Base-by-base conservation (phyloP, 2,888 invertebrate genomes). In the Antheraea assamensis region DNA sequence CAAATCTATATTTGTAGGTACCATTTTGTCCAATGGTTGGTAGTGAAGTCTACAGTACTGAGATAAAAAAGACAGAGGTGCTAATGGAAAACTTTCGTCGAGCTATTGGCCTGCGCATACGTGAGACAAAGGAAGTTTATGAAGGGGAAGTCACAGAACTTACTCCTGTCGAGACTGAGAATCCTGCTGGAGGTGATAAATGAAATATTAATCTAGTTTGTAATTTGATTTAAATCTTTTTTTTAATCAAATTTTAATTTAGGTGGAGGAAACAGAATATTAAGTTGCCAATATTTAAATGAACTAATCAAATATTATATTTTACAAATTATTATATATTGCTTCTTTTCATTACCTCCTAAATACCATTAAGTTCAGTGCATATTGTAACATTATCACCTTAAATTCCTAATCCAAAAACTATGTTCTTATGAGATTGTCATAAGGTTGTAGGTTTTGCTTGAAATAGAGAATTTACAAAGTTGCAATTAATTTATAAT, bases 11-110 rank as follows among this genome's bases (percentile, higher is more conserved):
- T 74, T 71, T 42, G 35, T 77, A 94, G 94, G 98, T 98, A 0
- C 98, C 98, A n/a, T 98, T 98, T 84, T 98, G 98, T 82, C 98
- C 98, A 0, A 98, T 98, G 98, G 98, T 98, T 0, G 98, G 98
- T 0, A 98, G 98, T 47, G 98, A 98, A 91, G 99, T 99, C 0
- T 99, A 98, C 92, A 99, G 99, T 82, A 97, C 98, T 52, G 99
- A 99, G 93, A 99, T 99, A 42, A 99, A 99, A 90, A 99, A 99
- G 90, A 99, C 99, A 0, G 99, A 99, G 94, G 99, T 99, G 0
- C 94, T 99, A 5, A 99, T 99, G 99, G 99, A 99, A 89, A 99
- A 99, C 87, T 99, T 99, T 87, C 95, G 99, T 5, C 95, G 99
- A 76, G 99, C 99, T 0, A 99, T 99, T 85, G 99, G 99, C n/a